Evolutionary conservation across 2,113 vertebrate species (phyloP).

Genomic region (Psilopsiagon aurifrons): DNA sequence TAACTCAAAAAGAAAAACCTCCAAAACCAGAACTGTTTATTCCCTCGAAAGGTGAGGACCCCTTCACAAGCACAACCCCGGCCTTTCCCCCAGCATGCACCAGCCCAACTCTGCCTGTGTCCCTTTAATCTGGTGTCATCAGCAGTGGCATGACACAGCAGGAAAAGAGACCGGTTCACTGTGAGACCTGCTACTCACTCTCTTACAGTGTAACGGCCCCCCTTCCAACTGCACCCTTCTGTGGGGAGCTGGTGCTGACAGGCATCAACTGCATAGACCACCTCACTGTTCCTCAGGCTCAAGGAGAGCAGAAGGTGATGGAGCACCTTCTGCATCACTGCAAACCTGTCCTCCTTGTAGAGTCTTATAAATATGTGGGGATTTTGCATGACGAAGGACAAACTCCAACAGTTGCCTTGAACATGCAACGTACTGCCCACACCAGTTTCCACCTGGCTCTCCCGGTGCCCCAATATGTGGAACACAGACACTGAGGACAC

Average conservation of each 20-base stretch:
- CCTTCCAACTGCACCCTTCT: constrained; percentile 79
- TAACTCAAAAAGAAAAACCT: background rate
- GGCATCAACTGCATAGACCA: background rate
- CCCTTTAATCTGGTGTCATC: background rate
- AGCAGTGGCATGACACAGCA: constrained; percentile 76
- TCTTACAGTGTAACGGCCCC: constrained; percentile 99
- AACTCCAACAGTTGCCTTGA: accelerated
- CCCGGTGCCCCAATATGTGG: background rate
- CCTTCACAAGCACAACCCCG: background rate
- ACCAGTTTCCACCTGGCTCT: background rate
- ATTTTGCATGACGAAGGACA: background rate
- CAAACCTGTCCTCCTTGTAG: accelerated
- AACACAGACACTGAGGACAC: background rate
- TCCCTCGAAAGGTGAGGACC: background rate
- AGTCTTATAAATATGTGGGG: background rate
- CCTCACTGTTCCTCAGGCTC: background rate
- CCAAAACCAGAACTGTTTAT: background rate
- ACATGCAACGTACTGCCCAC: background rate
- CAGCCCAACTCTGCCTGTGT: background rate
- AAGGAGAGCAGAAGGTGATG: background rate
- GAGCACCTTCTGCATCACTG: background rate
- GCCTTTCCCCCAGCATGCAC: background rate
- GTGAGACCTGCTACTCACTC: constrained; percentile 98
- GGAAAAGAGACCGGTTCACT: constrained; percentile 99
- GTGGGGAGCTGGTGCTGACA: background rate